Evolutionary conservation across 1,140 invertebrate genomes (phyloP).

Genomic region (Helicoverpa zea): DNA sequence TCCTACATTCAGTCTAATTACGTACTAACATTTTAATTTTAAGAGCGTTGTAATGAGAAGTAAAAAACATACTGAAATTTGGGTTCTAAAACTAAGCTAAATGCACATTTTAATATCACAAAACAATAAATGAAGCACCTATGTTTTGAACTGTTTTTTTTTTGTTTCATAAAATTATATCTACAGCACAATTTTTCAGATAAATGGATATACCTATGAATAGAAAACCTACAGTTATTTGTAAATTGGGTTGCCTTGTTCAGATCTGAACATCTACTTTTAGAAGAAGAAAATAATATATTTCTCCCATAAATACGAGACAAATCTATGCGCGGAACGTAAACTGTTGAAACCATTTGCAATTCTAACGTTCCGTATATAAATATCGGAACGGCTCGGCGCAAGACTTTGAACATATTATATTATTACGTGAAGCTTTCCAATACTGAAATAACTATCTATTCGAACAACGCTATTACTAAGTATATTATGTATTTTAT

Average conservation of each 20-base stretch:
- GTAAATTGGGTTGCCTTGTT: too few species aligned
- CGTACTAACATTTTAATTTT: constrained; percentile 1
- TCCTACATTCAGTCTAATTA: constrained; percentile 21
- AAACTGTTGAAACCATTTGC: constrained; percentile 2
- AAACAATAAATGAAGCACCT: too few species aligned
- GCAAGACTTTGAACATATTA: too few species aligned
- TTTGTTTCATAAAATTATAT: too few species aligned
- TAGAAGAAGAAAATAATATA: too few species aligned
- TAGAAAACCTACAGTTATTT: too few species aligned
- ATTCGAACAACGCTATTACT: background rate
- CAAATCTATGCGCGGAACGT: background rate
- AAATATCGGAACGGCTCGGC: background rate
- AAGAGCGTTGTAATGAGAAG: background rate
- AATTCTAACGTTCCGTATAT: background rate
- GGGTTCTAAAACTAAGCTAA: background rate
- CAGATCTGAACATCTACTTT: too few species aligned
- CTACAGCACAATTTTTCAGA: too few species aligned
- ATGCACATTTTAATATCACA: too few species aligned
- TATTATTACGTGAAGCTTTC: background rate
- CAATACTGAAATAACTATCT: background rate
- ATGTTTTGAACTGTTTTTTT: too few species aligned
- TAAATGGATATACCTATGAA: too few species aligned
- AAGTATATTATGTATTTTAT: too few species aligned
- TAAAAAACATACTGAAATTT: background rate
- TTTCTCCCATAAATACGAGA: background rate